Conservation (phyloP, 2,113 vertebrate genomes). For the Conger conger region DNA sequence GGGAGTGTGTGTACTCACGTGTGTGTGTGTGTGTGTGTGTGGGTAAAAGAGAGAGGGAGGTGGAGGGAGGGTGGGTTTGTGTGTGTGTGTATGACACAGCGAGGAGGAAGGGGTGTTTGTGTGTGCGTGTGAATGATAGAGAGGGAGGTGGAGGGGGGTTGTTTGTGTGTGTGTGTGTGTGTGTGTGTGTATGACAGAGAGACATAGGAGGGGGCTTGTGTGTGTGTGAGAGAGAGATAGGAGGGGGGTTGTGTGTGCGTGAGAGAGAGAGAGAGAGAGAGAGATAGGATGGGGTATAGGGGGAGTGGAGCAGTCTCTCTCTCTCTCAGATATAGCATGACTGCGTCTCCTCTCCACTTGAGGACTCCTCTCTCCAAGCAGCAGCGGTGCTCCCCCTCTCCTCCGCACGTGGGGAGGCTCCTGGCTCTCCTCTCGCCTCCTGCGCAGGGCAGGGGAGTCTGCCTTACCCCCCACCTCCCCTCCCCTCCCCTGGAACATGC, state of each 20-base stretch:
- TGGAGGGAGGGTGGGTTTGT: slow-evolving; percentile 42
- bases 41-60: no score
- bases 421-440: slow-evolving; percentile 33
- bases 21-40: no score
- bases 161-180: slow-evolving; percentile 43
- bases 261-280: no score
- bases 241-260: not conserved
- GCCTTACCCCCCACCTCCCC: slow-evolving; percentile 20
- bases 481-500: slow-evolving; percentile 71
- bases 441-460: not conserved
- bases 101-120: not conserved
- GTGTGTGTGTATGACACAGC: no score
- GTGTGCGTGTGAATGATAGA: slow-evolving; percentile 42
- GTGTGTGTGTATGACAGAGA: no score
- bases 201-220: no score
- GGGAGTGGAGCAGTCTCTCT: slow-evolving; percentile 53
- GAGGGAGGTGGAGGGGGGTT: slow-evolving; percentile 57
- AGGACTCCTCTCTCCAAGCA: slow-evolving; percentile 44
- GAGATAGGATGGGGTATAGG: not conserved
- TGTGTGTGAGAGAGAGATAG: no score
- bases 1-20: not conserved
- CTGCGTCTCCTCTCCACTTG: slow-evolving; percentile 56
- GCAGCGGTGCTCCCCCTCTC: slow-evolving; percentile 38
- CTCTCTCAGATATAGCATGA: slow-evolving; percentile 63
- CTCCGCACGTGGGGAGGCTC: slow-evolving; percentile 41